phyloP scores from a whole-genome alignment of 35 echinoderm and acorn worm species.

The Strongylocentrotus purpuratus region DNA sequence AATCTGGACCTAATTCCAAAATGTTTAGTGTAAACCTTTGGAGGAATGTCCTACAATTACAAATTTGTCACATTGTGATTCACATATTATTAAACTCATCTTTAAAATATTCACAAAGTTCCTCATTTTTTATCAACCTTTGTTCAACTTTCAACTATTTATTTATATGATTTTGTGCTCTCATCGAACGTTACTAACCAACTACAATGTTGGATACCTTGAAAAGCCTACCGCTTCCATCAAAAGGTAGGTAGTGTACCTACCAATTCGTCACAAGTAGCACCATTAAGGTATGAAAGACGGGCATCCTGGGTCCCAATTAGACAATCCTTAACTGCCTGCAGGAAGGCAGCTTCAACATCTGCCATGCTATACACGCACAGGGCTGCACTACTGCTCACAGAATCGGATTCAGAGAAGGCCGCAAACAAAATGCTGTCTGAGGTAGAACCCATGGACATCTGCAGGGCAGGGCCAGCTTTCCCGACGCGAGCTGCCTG shows the following conservation, averaged over 20 bases:
- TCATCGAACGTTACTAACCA: too few species aligned
- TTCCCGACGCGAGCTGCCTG: background rate
- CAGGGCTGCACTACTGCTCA: background rate
- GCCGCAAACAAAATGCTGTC: background rate
- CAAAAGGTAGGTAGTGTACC: background rate
- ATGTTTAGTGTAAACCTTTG: too few species aligned
- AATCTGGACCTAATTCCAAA: too few species aligned
- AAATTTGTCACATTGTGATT: too few species aligned
- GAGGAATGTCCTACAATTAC: too few species aligned
- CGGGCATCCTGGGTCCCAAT: background rate
- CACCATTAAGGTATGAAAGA: background rate
- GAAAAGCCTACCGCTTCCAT: too few species aligned
- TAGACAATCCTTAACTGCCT: background rate
- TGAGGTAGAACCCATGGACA: background rate
- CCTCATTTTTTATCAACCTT: too few species aligned
- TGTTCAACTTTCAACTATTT: too few species aligned
- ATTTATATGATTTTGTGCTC: too few species aligned
- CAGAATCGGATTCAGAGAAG: background rate
- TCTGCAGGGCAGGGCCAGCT: background rate
- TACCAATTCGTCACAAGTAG: background rate
- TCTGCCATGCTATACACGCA: background rate
- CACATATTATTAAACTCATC: too few species aligned
- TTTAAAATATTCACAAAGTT: too few species aligned
- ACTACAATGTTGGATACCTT: too few species aligned
- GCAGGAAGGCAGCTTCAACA: background rate